Percentiles rank a stretch among this genome's conserved stretches.
Conservation (phyloP, 2,797 vertebrate species). For the Sebastes minor region DNA sequence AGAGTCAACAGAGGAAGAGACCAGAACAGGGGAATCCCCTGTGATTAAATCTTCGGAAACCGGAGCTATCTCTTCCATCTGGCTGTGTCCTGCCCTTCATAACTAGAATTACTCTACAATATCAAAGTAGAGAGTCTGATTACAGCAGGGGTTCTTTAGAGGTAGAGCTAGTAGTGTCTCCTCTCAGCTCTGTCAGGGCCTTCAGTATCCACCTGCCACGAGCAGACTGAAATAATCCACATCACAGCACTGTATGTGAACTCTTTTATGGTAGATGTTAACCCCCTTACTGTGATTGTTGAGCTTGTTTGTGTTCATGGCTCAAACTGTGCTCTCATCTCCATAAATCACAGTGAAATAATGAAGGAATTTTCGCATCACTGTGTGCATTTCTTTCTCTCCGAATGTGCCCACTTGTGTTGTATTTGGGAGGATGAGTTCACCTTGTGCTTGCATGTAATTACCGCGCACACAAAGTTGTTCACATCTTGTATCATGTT, state of each 20-base stretch:
- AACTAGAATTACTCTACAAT: slow-evolving; percentile 30
- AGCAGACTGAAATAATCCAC: not conserved
- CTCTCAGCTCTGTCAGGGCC: not conserved
- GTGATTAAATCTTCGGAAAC: slow-evolving; percentile 51
- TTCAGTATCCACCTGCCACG: not conserved
- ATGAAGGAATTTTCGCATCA: not conserved
- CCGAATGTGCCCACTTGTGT: not conserved
- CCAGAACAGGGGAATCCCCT: slow-evolving; percentile 58
- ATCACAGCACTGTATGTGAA: not conserved
- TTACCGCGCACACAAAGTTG: slow-evolving; percentile 4
- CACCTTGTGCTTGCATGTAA: not conserved
- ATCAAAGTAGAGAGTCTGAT: slow-evolving; percentile 37
- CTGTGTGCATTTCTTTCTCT: not conserved
- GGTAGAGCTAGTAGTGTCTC: not conserved
- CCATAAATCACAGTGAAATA: not conserved
- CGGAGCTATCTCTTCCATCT: slow-evolving; percentile 49
- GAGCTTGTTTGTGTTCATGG: not conserved
- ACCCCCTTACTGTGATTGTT: not conserved
- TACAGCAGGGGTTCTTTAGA: slow-evolving; percentile 13
- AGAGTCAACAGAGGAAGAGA: slow-evolving; percentile 41
- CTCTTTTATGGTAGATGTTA: not conserved
- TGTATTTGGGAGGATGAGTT: not conserved
- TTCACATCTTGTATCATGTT: not conserved
- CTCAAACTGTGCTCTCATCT: not conserved
- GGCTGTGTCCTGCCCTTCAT: slow-evolving; percentile 35